Conservation (phyloP, 1,140 invertebrate species). For the Drosophila pachea region DNA sequence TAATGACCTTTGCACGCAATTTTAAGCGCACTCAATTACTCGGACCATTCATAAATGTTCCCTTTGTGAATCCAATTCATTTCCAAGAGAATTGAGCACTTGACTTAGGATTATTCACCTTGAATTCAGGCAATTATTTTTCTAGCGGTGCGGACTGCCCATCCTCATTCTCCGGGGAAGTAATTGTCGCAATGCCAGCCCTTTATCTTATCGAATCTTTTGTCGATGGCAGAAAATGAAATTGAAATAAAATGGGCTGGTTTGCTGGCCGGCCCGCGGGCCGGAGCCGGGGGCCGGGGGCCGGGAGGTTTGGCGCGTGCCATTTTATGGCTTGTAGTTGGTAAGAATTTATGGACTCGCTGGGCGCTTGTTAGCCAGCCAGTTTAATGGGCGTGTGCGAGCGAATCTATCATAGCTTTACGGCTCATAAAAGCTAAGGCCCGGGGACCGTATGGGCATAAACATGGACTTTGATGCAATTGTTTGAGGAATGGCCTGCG, state of each 20-base stretch:
- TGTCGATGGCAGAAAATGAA: too few relatives aligned
- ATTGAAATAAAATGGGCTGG: neutral
- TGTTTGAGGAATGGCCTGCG: constrained; percentile 15
- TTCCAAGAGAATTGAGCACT: too few relatives aligned
- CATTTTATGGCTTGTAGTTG: constrained; percentile 53
- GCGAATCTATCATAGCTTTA: constrained; percentile 68
- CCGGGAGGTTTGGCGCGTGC: constrained; percentile 7
- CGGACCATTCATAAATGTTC: too few relatives aligned
- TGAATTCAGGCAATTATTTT: neutral
- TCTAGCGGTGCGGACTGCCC: too few relatives aligned
- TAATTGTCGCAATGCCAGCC: too few relatives aligned
- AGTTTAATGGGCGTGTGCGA: constrained; percentile 59
- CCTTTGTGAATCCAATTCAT: too few relatives aligned
- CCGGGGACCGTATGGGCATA: constrained; percentile 26
- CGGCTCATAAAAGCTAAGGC: constrained; percentile 55
- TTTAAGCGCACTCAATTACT: constrained; percentile 3
- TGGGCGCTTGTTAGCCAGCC: constrained; percentile 35
- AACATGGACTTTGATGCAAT: constrained; percentile 41
- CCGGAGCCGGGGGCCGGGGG: neutral
- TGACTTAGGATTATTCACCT: constrained; percentile 28
- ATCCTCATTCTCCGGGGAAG: too few relatives aligned
- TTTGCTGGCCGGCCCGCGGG: constrained; percentile 1
- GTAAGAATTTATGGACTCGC: constrained; percentile 51
- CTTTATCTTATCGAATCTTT: too few relatives aligned
- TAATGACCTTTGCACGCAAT: constrained; percentile 25